Base-by-base conservation (phyloP, 2,888 invertebrate genomes). In the Thymelicus acteon region DNA sequence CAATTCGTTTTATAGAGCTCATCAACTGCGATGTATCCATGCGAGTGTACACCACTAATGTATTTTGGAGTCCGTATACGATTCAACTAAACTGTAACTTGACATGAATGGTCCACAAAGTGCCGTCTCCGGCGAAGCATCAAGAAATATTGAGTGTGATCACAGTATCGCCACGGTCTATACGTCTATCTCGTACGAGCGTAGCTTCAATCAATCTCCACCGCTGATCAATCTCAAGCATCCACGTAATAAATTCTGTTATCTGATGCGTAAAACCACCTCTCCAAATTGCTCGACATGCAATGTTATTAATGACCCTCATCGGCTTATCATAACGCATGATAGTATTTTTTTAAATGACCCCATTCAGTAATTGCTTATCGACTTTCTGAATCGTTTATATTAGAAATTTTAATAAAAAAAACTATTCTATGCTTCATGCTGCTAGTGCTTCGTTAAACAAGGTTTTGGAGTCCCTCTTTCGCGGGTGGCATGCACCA, bases 281-380 rank as follows among this genome's bases (percentile, higher is more conserved):
- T 54, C 54, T 54, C 54, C 54, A 54, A 54, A 54, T 54, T 54
- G 54, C 54, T 54, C 54, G 12, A 54, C 24, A 24, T 54, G n/a
- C 24, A 24, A 19, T 10, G 54, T 24, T 54, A 54, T 24, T 24
- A 19, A 24, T 77, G 77, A 77, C 71, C 79, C 75, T 82, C 7
- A 52, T 52, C 49, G 12, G 49, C 49, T 52, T 52, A 52, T 52
- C 49, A 52, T 19, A 52, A 52, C 19, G 19, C 49, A 8, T 44
- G 44, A 44, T 44, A 44, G 40, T 40, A 40, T 40, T 40, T 44
- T 44, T 44, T 44, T 44, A 12, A 44, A 44, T 31, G 44, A 2
- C 1, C 44, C 4, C 8, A 7, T 44, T 44, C 44, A 12, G 8
- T 12, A 44, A 44, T 44, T 44, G 1, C 44, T 44, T 44, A 44